Evolutionary conservation across 2,113 vertebrate genomes (phyloP).

Genomic region (Malurus alboscapulatus): DNA sequence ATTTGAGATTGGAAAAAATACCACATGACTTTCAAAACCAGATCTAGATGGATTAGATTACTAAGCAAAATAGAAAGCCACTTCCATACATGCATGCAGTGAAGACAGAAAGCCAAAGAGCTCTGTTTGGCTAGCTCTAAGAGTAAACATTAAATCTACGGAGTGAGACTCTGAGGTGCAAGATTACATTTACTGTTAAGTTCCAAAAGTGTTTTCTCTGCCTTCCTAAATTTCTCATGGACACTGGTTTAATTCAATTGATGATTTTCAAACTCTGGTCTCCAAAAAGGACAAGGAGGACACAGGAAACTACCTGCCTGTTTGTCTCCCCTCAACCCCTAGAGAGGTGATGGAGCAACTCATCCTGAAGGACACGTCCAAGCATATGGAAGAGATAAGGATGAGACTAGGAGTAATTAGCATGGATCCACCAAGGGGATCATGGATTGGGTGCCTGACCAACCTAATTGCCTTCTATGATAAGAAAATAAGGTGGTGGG

Average conservation of each 20-base stretch:
- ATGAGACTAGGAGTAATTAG: neutral
- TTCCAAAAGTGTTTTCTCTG: neutral
- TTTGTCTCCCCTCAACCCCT: no score
- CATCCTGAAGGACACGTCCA: neutral
- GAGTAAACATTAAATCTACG: constrained; percentile 37
- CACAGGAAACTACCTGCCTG: no score
- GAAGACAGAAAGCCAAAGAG: neutral
- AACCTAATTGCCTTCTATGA: neutral
- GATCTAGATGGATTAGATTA: neutral
- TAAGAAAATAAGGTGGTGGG: neutral
- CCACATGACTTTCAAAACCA: neutral
- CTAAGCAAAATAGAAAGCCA: neutral
- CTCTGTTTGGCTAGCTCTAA: neutral
- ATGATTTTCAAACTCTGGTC: neutral
- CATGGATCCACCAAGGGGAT: neutral
- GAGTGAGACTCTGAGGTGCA: neutral
- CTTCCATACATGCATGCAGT: neutral
- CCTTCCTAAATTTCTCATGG: constrained; percentile 23
- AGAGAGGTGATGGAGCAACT: neutral
- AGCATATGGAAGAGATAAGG: neutral
- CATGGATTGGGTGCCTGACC: neutral
- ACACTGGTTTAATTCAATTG: neutral
- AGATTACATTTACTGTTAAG: constrained; percentile 1
- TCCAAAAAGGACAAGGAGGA: neutral
- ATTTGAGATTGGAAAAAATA: neutral